Conservation (phyloP, 1,140 invertebrate genomes). For the Penaeus vannamei region DNA sequence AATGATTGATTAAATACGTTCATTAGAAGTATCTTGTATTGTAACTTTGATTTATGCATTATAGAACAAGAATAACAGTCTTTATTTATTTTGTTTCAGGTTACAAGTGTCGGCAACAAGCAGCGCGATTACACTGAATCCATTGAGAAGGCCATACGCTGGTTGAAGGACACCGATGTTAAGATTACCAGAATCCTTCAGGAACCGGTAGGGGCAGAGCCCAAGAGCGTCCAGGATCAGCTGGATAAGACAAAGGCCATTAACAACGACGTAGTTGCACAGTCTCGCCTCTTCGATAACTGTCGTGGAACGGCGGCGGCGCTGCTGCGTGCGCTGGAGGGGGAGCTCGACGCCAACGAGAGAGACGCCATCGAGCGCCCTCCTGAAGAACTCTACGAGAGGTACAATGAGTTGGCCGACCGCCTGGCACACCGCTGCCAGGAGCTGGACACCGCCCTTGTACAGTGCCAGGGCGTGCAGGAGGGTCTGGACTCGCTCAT, state of each 20-base stretch:
- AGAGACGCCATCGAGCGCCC: constrained; percentile 84
- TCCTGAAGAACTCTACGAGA: constrained; percentile 82
- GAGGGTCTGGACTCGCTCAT: constrained; percentile 90
- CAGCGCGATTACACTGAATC: constrained; percentile 88
- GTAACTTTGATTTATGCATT: no score
- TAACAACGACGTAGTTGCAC: constrained; percentile 89
- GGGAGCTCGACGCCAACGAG: constrained; percentile 84
- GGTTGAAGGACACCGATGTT: constrained; percentile 87
- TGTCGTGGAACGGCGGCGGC: constrained; percentile 81
- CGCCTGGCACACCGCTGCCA: constrained; percentile 85
- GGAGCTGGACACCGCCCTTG: constrained; percentile 87
- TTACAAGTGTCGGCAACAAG: constrained; percentile 83
- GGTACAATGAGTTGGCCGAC: constrained; percentile 82
- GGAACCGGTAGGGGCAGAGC: constrained; percentile 88
- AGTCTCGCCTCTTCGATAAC: constrained; percentile 87
- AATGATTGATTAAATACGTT: no score
- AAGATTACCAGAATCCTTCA: constrained; percentile 82
- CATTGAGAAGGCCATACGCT: constrained; percentile 84
- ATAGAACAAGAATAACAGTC: neutral
- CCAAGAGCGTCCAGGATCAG: constrained; percentile 89
- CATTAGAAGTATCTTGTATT: no score
- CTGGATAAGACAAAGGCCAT: constrained; percentile 86
- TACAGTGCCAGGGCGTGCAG: constrained; percentile 95
- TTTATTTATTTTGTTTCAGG: constrained; percentile 69
- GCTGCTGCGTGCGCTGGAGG: constrained; percentile 83